Conservation (phyloP, 2,888 invertebrate species). For the Disparrhopalites patrizii region DNA sequence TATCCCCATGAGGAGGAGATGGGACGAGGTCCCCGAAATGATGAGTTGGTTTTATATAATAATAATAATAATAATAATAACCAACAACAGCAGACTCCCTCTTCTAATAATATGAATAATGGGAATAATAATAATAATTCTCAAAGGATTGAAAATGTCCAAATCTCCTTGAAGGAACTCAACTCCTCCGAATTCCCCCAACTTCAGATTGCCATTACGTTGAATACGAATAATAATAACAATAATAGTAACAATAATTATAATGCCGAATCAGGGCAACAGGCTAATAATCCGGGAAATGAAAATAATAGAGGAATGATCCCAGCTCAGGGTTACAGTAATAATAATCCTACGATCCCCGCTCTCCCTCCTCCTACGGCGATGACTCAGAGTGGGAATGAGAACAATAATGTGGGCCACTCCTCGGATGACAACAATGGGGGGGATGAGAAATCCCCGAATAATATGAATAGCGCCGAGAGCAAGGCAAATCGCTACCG, state of each 20-base stretch:
- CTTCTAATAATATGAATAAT: constrained; percentile 21
- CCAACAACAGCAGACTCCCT: background rate
- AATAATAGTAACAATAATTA: constrained; percentile 23
- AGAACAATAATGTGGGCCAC: background rate
- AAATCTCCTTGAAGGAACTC: constrained; percentile 47
- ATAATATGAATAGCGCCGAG: no score
- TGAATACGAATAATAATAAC: constrained; percentile 42
- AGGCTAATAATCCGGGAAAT: constrained; percentile 4
- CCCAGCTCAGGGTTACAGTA: constrained; percentile 9
- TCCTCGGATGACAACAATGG: constrained; percentile 18
- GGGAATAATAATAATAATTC: background rate
- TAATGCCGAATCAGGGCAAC: background rate
- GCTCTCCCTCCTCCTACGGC: constrained; percentile 3
- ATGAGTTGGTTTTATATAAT: constrained; percentile 13
- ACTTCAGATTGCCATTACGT: constrained; percentile 48
- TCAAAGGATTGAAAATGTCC: constrained; percentile 47
- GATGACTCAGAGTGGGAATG: no score
- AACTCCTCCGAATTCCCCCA: constrained; percentile 45
- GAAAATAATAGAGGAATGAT: background rate
- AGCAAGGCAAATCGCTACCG: constrained; percentile 43
- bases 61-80: background rate
- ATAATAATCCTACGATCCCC: constrained; percentile 17
- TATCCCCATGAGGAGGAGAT: background rate
- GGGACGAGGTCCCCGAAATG: constrained; percentile 5
- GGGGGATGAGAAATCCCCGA: no score